These are phyloP conservation scores for Microctenopoma stevenorrisi DNA, from an alignment of 2,797 vertebrate species.

Conservation along the genomic window DNA sequence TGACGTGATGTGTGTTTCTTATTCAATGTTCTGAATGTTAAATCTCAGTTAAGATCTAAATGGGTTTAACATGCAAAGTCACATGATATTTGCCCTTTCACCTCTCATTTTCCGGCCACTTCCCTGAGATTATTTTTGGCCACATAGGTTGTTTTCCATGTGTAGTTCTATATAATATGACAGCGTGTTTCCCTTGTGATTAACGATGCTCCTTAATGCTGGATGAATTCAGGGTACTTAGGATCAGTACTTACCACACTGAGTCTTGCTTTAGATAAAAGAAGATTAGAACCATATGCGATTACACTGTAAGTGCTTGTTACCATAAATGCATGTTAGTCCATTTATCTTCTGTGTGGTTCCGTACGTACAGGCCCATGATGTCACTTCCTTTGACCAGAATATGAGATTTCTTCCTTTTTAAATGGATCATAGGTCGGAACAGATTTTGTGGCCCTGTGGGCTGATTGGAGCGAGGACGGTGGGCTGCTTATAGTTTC, in stretches of 20 bases:
- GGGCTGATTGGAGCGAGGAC: slow-evolving; percentile 50
- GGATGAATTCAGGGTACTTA: slow-evolving; percentile 63
- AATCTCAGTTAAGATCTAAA: slow-evolving; percentile 44
- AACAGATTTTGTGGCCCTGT: slow-evolving; percentile 44
- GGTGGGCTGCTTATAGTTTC: slow-evolving; percentile 47
- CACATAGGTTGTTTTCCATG: slow-evolving; percentile 64
- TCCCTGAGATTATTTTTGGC: slow-evolving; percentile 61
- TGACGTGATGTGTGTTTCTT: slow-evolving; percentile 44
- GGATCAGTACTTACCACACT: slow-evolving; percentile 70
- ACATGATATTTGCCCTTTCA: slow-evolving; percentile 62
- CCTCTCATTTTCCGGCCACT: slow-evolving; percentile 60
- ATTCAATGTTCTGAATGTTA: slow-evolving; percentile 47
- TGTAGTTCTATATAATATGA: slow-evolving; percentile 53
- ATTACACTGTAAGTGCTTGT: slow-evolving; percentile 70
- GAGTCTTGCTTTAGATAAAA: slow-evolving; percentile 75
- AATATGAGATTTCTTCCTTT: slow-evolving; percentile 41
- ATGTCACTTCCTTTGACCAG: slow-evolving; percentile 44
- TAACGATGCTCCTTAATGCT: slow-evolving; percentile 65
- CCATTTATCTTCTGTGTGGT: slow-evolving; percentile 70
- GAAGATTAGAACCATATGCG: slow-evolving; percentile 61
- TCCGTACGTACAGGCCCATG: slow-evolving; percentile 33
- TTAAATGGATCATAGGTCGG: slow-evolving; percentile 53
- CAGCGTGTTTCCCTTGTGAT: slow-evolving; percentile 66
- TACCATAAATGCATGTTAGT: slow-evolving; percentile 77
- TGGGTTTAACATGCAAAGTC: slow-evolving; percentile 49